Conservation (phyloP, 2,113 vertebrate genomes). For the Propithecus coquereli region DNA sequence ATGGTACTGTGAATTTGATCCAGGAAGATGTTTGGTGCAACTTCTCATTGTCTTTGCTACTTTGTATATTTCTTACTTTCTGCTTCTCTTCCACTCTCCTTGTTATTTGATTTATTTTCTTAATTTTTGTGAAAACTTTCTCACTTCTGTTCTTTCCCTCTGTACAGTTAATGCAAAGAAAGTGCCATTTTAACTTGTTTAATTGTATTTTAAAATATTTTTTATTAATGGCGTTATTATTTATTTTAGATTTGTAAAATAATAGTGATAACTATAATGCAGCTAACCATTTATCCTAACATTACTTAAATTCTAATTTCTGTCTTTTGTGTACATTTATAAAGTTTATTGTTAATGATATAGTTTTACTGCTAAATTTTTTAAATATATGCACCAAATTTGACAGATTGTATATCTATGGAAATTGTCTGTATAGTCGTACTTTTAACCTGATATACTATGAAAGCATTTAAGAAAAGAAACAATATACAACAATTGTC, state of each 20-base stretch:
- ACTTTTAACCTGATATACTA: conserved; percentile 56
- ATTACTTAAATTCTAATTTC: conserved; percentile 43
- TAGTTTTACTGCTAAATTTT: conserved; percentile 46
- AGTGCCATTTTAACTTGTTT: not conserved
- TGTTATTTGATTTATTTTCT: not conserved
- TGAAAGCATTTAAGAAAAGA: conserved; percentile 70
- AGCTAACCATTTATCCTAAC: not conserved
- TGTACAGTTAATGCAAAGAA: not conserved
- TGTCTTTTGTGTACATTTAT: conserved; percentile 33
- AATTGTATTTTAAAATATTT: not conserved
- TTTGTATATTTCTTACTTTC: not conserved
- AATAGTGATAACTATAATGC: not conserved
- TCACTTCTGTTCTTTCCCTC: not conserved
- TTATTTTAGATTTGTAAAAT: conserved; percentile 5
- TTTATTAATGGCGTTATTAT: not conserved
- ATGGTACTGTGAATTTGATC: not conserved
- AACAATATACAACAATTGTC: conserved; percentile 64
- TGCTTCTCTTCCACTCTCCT: not conserved
- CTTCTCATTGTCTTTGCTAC: not conserved
- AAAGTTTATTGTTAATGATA: conserved; percentile 53
- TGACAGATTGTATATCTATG: conserved; percentile 57
- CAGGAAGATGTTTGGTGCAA: not conserved
- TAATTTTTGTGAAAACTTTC: not conserved
- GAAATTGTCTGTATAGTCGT: conserved; percentile 45
- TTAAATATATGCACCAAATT: conserved; percentile 14